Percentiles rank a stretch among this genome's conserved stretches.
Evolutionary conservation across 2,888 invertebrate genomes (phyloP).

Genomic region (Noctua janthina): DNA sequence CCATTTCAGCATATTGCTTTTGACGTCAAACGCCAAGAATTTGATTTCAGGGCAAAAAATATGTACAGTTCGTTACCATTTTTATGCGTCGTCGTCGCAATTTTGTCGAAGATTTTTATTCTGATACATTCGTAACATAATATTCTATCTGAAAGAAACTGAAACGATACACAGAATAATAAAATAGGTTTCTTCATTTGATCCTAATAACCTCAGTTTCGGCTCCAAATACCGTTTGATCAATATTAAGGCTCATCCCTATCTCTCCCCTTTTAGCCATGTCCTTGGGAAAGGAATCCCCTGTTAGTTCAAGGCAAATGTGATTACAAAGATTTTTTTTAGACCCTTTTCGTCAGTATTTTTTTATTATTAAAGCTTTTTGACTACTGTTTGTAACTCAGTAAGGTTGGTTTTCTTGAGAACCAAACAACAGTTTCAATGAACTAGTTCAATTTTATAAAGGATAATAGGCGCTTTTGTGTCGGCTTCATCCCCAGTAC

Average conservation of each 20-base stretch:
- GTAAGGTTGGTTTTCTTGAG: background rate
- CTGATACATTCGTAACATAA: conserved; percentile 23
- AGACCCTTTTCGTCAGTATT: background rate
- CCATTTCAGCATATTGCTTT: conserved; percentile 23
- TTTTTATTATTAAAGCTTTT: background rate
- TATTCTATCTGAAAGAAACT: conserved; percentile 20
- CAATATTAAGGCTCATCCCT: conserved; percentile 10
- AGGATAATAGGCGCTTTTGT: background rate
- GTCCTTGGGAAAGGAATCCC: background rate
- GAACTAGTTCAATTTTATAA: background rate
- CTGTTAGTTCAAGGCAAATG: conserved; percentile 26
- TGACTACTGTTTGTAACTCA: background rate
- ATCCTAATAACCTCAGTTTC: conserved; percentile 6
- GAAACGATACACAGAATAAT: conserved; percentile 9
- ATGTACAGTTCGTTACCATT: conserved; percentile 42
- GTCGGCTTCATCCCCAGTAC: background rate
- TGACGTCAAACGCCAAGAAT: conserved; percentile 34
- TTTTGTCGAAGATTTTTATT: conserved; percentile 18
- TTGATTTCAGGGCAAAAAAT: conserved; percentile 30
- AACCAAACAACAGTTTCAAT: background rate
- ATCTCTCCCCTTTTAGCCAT: conserved; percentile 1
- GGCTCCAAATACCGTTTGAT: conserved; percentile 9
- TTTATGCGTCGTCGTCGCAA: conserved; percentile 19
- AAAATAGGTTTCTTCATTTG: background rate
- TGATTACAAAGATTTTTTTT: conserved; percentile 9